Evolutionary conservation across 2,113 vertebrate species (phyloP), one percentile per base, ranked within the genome.

Genomic region (Upupa epops): DNA sequence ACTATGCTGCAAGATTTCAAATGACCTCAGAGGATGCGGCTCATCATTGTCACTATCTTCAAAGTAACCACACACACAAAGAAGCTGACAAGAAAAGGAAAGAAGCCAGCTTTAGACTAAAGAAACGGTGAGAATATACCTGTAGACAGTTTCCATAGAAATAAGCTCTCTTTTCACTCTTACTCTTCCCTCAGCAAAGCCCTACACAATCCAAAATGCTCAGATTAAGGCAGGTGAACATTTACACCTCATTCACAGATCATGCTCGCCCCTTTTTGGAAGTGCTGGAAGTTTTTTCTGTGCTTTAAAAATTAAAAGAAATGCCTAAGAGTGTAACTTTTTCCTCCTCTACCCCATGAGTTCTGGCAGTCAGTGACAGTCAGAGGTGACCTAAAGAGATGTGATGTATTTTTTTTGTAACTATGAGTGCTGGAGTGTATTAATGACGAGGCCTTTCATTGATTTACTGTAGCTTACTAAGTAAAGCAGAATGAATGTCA

Each of bases 381-480:
- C 48, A 94, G 71, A 76, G 42, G 49, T 93, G 65, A 85, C 60
- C 71, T 49, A 46, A 80, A 71, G 5, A 86, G 56, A 31, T 14
- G 40, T 55, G 68, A 76, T 73, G 17, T 64, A 83, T 83, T 94
- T 80, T 94, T 80, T 46, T 78, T 80, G 8, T 56, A 94, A 63
- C 18, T 74, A 19, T 69, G 48, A 74, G 55, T 48, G 18, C 12
- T 61, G 58, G 19, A 65, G 25, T 75, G 2, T 45, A 80, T 85
- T 82, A 87, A 66, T 55, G 64, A 76, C 8, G 3, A 89, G 22
- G 19, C 7, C 8, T 65, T 77, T 70, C 71, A 87, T 55, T 89
- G 83, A 93, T 92, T 93, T 84, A 60, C 77, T 92, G 59, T 51
- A 89, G 22, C 59, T 92, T 90, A 36, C 34, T 77, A 91, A 83